Base-by-base conservation (phyloP, 2,888 invertebrate genomes). In the Cepaea hortensis region DNA sequence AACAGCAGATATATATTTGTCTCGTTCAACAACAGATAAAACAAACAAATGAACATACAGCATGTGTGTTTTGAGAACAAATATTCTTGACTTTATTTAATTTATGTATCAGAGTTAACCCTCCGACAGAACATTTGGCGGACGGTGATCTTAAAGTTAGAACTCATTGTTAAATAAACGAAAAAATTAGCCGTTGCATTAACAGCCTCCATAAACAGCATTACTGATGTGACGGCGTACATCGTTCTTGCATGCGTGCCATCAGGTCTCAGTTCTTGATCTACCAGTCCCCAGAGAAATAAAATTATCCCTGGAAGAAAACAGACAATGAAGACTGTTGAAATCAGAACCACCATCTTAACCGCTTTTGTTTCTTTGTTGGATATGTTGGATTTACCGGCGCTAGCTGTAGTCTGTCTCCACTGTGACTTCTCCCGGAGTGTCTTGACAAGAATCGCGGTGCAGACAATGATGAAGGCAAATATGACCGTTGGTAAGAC, bases 331-430 rank as follows among this genome's bases (percentile, higher is more conserved):
- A 81, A 81, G 20, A 81, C 70, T 6, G 23, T 15, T 11, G 81
- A 81, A 15, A 81, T 81, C 3, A 81, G 48, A 50, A 70, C 70
- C 13, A 81, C 81, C 81, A 81, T 81, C 9, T 81, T 81, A 23
- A 81, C 18, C 0, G 68, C 70, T 48, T 70, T 68, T 20, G 68
- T 70, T 15, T 81, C 81, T 48, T 15, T 81, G n/a, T 68, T 4
- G 0, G 81, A 81, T 7, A 35, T 13, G 0, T 3, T 70, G 0
- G 4, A 68, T 1, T 55, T 55, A 55, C 55, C 2, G 11, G 11
- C 55, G 4, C 6, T 23, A 13, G 50, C 20, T n/a, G 50, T 50
- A 20, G 6, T 48, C 50, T 81, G 15, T 48, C 81, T 46, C 81
- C 81, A 81, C 68, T 81, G 68, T 20, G 81, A 50, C 68, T 81